Evolutionary conservation across 2,888 invertebrate species (phyloP), one percentile per base, ranked within the genome.

Genomic region (Apoda limacodes): DNA sequence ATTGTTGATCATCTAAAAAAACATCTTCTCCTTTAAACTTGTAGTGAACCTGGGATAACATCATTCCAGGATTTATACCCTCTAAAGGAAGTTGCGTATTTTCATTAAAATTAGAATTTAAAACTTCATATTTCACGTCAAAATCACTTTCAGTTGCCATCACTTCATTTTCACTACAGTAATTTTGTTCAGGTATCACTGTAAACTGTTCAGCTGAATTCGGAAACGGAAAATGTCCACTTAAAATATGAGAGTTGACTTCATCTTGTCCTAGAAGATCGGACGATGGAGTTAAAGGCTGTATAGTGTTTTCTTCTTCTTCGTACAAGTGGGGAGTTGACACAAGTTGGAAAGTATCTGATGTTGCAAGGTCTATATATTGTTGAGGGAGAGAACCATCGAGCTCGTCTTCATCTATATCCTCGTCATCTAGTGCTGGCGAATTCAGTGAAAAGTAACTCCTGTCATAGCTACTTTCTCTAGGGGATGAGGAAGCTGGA

Each of bases 261-360:
- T 83, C 82, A 35, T 84, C 83, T 21, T 72, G 74, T n/a, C 59
- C 61, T 2, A 78, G 52, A 9, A 81, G 55, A 40, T 82, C 82
- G 3, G 82, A 81, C 7, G 71, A 70, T 2, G 82, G 82, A 5
- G 82, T 82, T 42, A 85, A 50, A 23, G 85, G 84, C 40, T 82
- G 82, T 11, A 80, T 76, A 21, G 50, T 46, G 27, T 83, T 83
- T 45, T 88, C 88, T 37, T 86, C 86, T 55, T 87, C 85, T 37
- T 86, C 85, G 34, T 86, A 85, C 30, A 83, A 57, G 43, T 75
- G 71, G 28, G 81, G 78, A 6, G 83, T 78, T 5, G 85, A 80
- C 9, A 87, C 81, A 40, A 88, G 55, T 46, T 88, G 87, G 50
- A 87, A 88, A 3, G 83, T 75, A 55, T 86, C 86, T 4, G 83